These are phyloP conservation scores for Enteromius radiatus DNA, from an alignment of 2,797 vertebrate species.

Conservation along the genomic window DNA sequence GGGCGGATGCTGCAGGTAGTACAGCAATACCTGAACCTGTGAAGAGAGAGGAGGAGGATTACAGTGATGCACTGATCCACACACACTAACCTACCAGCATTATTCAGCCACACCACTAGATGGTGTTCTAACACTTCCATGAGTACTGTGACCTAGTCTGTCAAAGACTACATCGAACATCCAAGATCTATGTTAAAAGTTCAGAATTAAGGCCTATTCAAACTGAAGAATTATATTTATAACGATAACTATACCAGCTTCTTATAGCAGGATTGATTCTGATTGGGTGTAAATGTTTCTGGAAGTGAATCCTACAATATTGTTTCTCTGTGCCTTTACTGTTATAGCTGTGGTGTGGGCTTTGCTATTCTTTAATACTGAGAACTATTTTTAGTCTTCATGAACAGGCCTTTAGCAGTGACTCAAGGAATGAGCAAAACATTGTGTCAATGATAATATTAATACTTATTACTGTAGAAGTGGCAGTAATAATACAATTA, in stretches of 20 bases:
- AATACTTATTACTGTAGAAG: too few relatives aligned
- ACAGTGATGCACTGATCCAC: neutral
- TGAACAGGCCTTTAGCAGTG: neutral
- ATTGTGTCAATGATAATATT: neutral
- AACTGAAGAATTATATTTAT: too few relatives aligned
- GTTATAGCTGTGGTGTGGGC: neutral
- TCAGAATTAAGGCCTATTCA: too few relatives aligned
- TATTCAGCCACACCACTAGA: neutral
- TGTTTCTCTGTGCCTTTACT: neutral
- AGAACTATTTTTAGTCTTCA: neutral
- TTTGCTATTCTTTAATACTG: neutral
- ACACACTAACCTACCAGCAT: neutral
- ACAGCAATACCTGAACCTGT: conserved; percentile 97
- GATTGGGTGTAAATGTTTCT: neutral
- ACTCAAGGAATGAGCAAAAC: neutral
- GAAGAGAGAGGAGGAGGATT: neutral
- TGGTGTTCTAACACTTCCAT: neutral
- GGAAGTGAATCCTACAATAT: neutral
- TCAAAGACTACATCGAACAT: too few relatives aligned
- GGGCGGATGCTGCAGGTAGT: conserved; percentile 96
- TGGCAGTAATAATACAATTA: neutral
- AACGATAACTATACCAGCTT: too few relatives aligned
- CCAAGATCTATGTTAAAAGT: too few relatives aligned
- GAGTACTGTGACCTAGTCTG: too few relatives aligned
- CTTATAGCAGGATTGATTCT: too few relatives aligned